Evolutionary conservation across 2,797 vertebrate species (phyloP), one percentile per base, ranked within the genome.

Genomic region (Cryptoblepharus egeriae): DNA sequence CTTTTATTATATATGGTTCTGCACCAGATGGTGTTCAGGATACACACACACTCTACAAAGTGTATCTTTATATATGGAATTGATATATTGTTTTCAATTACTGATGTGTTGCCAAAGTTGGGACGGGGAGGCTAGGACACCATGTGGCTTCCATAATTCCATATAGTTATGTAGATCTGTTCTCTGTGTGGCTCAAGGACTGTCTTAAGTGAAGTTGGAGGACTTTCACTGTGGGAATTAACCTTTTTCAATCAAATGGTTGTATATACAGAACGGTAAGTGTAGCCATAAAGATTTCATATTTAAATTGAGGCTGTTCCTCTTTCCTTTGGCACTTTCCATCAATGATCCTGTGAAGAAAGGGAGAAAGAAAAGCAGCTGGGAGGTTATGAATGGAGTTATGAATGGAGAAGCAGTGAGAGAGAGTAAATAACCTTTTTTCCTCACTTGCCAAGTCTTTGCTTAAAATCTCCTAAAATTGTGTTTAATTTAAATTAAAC

Each of bases 121-220:
- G 81, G 91, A 82, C 88, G 63, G 92, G 90, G 84, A 92, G 89
- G 69, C 90, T 92, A 93, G 90, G 49, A 52, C 49, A 88, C 65
- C 0, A 79, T 83, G 79, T n/a, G 76, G 67, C 55, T 37, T 52
- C 11, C 79, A 52, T 67, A 74, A 73, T 85, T 92, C 79, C 55
- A 88, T 90, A 87, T 49, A 91, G 89, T 90, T 86, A 91, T 84
- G 89, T 93, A 90, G 93, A 90, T 93, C 90, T 74, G 87, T 85
- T 90, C 90, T 80, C 84, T 87, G 82, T 87, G 77, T 91, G 75
- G 92, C 91, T 85, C 85, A 83, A 89, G 92, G 90, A 88, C 11
- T 4, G 2, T 16, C 6, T 57, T 13, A 73, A 83, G 77, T 87
- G 88, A 79, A 91, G 74, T 90, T 80, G 77, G 72, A 90, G 72